Evolutionary conservation across 2,113 vertebrate species (phyloP).

Genomic region (Callospermophilus lateralis): DNA sequence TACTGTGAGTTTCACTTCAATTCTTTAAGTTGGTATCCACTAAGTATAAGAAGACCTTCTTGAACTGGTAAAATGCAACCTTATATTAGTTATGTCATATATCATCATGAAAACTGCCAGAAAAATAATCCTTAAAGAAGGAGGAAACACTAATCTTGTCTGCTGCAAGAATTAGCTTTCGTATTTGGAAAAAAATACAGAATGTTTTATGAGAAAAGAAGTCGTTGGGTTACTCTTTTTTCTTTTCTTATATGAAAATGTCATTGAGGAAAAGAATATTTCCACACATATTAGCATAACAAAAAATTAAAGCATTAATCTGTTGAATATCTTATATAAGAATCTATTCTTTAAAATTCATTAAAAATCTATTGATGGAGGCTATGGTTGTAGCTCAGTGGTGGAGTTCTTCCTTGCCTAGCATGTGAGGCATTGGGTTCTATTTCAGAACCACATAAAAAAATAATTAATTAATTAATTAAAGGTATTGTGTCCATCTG

Average conservation of each 20-base stretch:
- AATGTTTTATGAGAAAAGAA: neutral
- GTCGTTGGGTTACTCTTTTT: neutral
- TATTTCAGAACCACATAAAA: too few relatives aligned
- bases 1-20: constrained; percentile 43
- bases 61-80: neutral
- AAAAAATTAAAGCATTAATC: neutral
- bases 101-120: constrained; percentile 24
- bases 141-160: neutral
- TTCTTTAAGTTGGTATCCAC: neutral
- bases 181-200: constrained; percentile 29
- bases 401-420: too few relatives aligned
- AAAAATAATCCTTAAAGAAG: neutral
- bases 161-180: constrained; percentile 61
- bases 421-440: too few relatives aligned
- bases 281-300: neutral
- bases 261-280: neutral
- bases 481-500: too few relatives aligned
- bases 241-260: constrained; percentile 23
- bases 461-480: too few relatives aligned
- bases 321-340: neutral
- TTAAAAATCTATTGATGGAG: too few relatives aligned
- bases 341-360: neutral
- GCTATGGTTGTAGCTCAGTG: too few relatives aligned
- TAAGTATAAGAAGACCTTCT: constrained; percentile 38
- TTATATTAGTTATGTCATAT: constrained; percentile 61